phyloP scores from a whole-genome alignment of 2,797 vertebrate genomes.

The Protosalanx chinensis region DNA sequence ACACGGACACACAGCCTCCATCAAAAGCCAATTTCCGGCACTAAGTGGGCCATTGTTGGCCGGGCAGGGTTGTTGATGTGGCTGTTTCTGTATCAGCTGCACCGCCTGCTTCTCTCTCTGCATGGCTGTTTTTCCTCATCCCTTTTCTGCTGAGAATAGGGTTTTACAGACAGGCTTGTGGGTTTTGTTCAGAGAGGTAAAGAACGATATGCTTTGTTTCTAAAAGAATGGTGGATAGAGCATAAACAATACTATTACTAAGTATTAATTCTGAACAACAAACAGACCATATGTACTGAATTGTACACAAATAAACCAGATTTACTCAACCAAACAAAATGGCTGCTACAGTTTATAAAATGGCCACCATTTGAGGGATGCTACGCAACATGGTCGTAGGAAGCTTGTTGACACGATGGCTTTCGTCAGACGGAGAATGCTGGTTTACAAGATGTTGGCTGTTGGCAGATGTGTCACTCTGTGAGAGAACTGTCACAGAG shows the following conservation, averaged over 20 bases:
- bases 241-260: not conserved
- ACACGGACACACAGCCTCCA: not conserved
- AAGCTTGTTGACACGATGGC: conserved; percentile 59
- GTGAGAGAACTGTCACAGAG: conserved; percentile 62
- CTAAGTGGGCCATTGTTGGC: not conserved
- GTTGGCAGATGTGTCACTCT: conserved; percentile 50
- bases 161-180: not conserved
- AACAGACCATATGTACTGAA: not conserved
- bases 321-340: conserved; percentile 4
- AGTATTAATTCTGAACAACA: not conserved
- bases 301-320: not conserved
- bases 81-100: conserved; percentile 6
- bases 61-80: conserved; percentile 12
- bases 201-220: not conserved
- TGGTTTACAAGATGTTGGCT: conserved; percentile 51
- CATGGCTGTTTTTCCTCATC: not conserved
- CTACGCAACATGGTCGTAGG: conserved; percentile 42
- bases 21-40: not conserved
- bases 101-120: not conserved
- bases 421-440: not conserved
- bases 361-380: conserved; percentile 17
- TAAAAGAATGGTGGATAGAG: not conserved
- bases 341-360: conserved; percentile 24
- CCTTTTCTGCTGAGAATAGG: not conserved
- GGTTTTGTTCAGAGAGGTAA: conserved; percentile 3